Percentiles rank a stretch among this genome's conserved stretches.
Conservation (phyloP, 2,888 invertebrate species). For the Rotaria socialis region DNA sequence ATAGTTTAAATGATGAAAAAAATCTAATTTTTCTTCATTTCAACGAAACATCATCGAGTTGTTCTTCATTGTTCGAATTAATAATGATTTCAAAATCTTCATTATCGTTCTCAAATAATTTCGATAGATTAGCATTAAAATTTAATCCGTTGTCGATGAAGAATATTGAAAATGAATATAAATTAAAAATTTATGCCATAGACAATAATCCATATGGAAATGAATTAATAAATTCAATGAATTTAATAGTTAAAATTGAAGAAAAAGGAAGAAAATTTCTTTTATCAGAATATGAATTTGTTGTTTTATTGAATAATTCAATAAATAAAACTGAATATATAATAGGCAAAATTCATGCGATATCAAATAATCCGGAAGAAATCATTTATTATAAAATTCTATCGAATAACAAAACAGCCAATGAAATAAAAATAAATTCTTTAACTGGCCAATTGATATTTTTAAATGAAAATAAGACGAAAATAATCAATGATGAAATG, state of each 20-base stretch:
- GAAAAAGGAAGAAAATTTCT: background rate
- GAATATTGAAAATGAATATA: background rate
- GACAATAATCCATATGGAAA: constrained; percentile 6
- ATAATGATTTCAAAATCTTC: background rate
- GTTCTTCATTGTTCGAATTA: background rate
- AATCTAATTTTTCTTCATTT: too few relatives aligned
- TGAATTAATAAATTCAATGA: constrained; percentile 20
- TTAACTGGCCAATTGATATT: background rate
- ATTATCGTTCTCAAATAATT: background rate
- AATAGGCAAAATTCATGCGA: background rate
- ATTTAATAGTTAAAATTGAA: constrained; percentile 10
- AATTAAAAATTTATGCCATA: background rate
- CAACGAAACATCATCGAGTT: background rate
- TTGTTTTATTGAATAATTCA: background rate
- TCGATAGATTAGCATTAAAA: constrained; percentile 25
- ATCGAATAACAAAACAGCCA: background rate
- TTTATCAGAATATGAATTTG: background rate
- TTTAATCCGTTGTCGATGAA: background rate
- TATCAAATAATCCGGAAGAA: background rate
- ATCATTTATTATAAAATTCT: background rate
- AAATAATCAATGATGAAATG: background rate
- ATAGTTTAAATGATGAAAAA: background rate
- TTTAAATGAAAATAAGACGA: background rate
- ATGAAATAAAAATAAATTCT: background rate
- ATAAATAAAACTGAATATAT: background rate